phyloP scores from a whole-genome alignment of 1,140 invertebrate species.

The Pachypeltis micranthus region DNA sequence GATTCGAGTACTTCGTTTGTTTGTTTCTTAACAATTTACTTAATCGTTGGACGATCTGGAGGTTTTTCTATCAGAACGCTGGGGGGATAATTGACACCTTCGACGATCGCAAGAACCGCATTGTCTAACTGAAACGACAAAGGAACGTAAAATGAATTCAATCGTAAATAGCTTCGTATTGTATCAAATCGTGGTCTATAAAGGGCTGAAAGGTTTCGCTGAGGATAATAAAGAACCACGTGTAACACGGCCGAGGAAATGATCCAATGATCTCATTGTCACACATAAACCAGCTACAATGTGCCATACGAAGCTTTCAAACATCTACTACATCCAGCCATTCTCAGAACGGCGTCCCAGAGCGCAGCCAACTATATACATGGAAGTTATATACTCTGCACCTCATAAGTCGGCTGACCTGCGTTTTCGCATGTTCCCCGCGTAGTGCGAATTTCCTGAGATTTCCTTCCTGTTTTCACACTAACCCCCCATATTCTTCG shows the following conservation, averaged over 20 bases:
- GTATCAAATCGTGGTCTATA: too few relatives aligned
- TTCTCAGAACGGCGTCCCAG: too few relatives aligned
- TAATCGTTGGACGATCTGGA: neutral
- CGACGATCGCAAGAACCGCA: neutral
- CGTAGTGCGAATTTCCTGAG: too few relatives aligned
- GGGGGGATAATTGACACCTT: neutral
- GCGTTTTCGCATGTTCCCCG: too few relatives aligned
- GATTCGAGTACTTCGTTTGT: neutral
- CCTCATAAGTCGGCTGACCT: too few relatives aligned
- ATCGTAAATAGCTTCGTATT: neutral
- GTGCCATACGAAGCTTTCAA: too few relatives aligned
- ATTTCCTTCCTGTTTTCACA: too few relatives aligned
- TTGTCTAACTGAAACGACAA: neutral
- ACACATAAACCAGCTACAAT: neutral
- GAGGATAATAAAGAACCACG: neutral
- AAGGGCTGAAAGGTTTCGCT: neutral
- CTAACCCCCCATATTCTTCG: too few relatives aligned
- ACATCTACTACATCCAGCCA: too few relatives aligned
- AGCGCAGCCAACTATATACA: too few relatives aligned
- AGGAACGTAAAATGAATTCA: neutral
- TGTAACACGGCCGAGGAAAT: neutral
- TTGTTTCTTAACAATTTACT: neutral
- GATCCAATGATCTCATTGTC: neutral
- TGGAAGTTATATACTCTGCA: too few relatives aligned
- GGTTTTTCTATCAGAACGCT: neutral